Evolutionary conservation across 2,888 invertebrate species (phyloP), one percentile per base, ranked within the genome.

Genomic region (Thecocarcelia acutangulata): DNA sequence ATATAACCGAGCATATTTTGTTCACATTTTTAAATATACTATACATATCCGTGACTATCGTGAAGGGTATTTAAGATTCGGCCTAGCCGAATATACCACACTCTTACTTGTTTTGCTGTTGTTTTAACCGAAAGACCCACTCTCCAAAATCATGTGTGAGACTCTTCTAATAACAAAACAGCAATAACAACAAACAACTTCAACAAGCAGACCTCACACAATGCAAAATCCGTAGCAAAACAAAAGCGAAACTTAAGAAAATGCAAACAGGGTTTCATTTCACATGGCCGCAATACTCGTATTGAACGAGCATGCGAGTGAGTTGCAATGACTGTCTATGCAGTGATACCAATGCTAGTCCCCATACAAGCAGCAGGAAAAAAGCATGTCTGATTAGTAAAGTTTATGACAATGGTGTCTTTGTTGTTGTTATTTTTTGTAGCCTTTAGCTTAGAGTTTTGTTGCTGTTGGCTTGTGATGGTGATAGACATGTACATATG

Each of bases 171-270:
- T 15, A 72, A 5, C 56, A 44, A 37, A 13, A n/a, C 24, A 52
- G 9, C 40, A 40, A 28, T 19, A 48, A 50, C 33, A 52, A 33
- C 5, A 24, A 24, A 24, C 24, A 24, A 50, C 24, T 58, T 17
- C n/a, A 68, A 42, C 24, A 37, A 73, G 66, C 37, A 44, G 81
- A 81, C 81, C 81, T 63, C 81, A 81, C 81, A 81, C 76, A 73
- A 77, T 63, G 76, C 61, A 21, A 59, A 75, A 54, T 44, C 15
- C 40, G 12, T 37, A 68, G 50, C n/a, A 56, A 61, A 52, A 33
- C 50, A 59, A 72, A 50, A 72, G 44, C 63, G 28, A 50, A 72
- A 58, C 50, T 50, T 28, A 70, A 78, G 54, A 33, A 80, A 72
- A 52, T 48, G 61, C 72, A 56, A 68, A 68, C 61, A 61, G 72